Percentiles rank a stretch among this genome's conserved stretches.
Conservation (phyloP, 2,888 invertebrate genomes). For the Xanthia icteritia region DNA sequence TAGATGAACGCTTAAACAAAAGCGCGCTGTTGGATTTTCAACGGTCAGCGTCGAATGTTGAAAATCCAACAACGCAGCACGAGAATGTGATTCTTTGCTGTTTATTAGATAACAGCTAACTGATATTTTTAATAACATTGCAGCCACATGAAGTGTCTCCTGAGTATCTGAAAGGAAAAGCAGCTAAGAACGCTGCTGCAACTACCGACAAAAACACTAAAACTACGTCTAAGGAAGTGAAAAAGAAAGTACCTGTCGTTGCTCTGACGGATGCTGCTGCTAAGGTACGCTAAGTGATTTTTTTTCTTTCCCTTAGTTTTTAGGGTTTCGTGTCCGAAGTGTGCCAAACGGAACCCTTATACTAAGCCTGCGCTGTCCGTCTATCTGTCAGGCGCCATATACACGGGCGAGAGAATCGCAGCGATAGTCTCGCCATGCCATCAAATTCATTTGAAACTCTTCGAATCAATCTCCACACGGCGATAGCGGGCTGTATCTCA, state of each 20-base stretch:
- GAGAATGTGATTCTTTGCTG: not conserved
- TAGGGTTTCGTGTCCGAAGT: too few relatives aligned
- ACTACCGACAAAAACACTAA: conserved; percentile 75
- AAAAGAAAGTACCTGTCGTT: conserved; percentile 79
- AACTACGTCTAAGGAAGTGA: conserved; percentile 73
- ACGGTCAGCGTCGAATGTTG: not conserved
- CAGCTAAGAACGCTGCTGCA: conserved; percentile 77
- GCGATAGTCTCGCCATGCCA: too few relatives aligned
- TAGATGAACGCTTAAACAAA: not conserved
- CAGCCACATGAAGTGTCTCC: conserved; percentile 89
- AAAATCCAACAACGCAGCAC: not conserved
- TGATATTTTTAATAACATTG: conserved; percentile 40
- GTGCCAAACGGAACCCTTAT: too few relatives aligned
- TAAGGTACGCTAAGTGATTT: conserved; percentile 76
- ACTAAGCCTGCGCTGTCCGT: too few relatives aligned
- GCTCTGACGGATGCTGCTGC: conserved; percentile 76
- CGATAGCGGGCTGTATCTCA: too few relatives aligned
- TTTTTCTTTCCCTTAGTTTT: too few relatives aligned
- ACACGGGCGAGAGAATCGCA: too few relatives aligned
- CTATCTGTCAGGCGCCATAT: too few relatives aligned
- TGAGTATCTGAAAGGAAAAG: conserved; percentile 85
- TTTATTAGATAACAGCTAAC: not conserved
- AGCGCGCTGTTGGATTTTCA: not conserved
- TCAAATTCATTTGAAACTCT: too few relatives aligned
- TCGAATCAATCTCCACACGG: too few relatives aligned